These are phyloP conservation scores for Apteryx owenii DNA, from an alignment of 2,113 vertebrate genomes.

Conservation along the genomic window DNA sequence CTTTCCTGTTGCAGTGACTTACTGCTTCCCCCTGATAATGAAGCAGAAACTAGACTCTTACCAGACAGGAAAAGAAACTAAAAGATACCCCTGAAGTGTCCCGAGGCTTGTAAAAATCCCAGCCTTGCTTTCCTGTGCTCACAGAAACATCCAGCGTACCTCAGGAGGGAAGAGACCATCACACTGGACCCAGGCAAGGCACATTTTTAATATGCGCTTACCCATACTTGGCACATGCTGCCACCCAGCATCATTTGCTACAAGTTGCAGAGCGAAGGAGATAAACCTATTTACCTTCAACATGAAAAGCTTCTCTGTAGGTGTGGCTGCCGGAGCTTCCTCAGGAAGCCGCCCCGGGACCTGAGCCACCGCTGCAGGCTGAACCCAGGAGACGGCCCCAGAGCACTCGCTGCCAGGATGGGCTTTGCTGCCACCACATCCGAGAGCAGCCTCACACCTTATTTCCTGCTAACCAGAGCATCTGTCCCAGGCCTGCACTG, in stretches of 20 bases:
- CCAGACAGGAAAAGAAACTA: not conserved
- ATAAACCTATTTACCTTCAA: not conserved
- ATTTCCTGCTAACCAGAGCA: not conserved
- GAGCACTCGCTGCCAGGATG: not conserved
- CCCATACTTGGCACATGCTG: accelerated
- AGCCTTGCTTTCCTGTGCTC: not conserved
- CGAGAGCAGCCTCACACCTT: accelerated
- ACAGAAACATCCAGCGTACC: not conserved
- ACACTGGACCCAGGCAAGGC: accelerated
- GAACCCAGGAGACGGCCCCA: not conserved
- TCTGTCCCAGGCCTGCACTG: accelerated
- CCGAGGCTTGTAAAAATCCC: not conserved
- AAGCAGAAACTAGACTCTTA: not conserved
- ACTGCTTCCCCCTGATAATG: not conserved
- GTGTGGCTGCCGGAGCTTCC: not conserved
- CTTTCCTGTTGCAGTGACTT: not conserved
- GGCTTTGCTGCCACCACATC: not conserved
- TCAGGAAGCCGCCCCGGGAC: conserved; percentile 7
- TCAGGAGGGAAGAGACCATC: not conserved
- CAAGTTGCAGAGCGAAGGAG: accelerated
- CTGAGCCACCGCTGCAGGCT: accelerated
- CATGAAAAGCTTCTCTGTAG: not conserved
- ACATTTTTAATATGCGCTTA: accelerated
- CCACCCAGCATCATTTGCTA: not conserved
- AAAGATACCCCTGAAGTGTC: not conserved